phyloP scores from a whole-genome alignment of 2,113 vertebrate genomes.

The Chrysochloris asiatica region DNA sequence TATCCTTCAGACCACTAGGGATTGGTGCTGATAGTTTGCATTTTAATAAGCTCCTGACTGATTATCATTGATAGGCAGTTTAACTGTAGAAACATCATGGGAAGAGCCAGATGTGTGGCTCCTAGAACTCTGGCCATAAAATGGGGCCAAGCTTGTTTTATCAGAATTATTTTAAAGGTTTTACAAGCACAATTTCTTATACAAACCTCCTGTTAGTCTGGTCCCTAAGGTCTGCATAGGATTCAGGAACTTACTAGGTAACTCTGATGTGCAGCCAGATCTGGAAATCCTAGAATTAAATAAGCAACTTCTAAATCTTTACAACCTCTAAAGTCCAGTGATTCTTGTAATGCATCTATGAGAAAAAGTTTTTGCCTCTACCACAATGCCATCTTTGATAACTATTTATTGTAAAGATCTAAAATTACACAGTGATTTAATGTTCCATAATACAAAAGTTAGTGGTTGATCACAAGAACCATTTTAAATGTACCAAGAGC shows the following conservation, averaged over 20 bases:
- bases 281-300: neutral
- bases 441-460: conserved; percentile 14
- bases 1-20: neutral
- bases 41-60: conserved; percentile 14
- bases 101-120: neutral
- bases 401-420: neutral
- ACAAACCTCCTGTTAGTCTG: neutral
- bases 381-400: neutral
- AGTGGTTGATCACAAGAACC: neutral
- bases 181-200: neutral
- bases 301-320: neutral
- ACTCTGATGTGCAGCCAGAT: neutral
- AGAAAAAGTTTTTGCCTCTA: neutral
- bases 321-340: neutral
- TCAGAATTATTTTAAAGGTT: neutral
- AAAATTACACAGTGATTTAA: neutral
- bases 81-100: neutral
- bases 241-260: neutral
- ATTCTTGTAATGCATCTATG: neutral
- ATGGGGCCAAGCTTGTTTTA: neutral
- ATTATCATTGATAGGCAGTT: neutral
- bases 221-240: neutral
- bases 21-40: neutral
- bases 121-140: neutral
- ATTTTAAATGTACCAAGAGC: neutral